Evolutionary conservation across 2,888 invertebrate genomes (phyloP).

Genomic region (Cantharis rufa): DNA sequence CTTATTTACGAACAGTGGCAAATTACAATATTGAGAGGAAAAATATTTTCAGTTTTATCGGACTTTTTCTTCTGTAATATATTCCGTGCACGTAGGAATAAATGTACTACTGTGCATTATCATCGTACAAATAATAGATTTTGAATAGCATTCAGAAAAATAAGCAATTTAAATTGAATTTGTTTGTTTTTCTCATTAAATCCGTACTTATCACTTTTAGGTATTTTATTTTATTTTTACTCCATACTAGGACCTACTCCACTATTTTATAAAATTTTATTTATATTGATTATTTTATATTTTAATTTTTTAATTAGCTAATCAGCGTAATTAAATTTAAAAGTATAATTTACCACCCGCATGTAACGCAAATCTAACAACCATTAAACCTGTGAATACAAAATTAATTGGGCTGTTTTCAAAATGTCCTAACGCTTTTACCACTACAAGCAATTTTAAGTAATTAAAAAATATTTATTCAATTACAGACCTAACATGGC

Average conservation of each 20-base stretch:
- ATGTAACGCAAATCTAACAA: neutral
- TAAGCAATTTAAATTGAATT: neutral
- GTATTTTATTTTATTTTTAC: neutral
- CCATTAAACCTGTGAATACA: neutral
- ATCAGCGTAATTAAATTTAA: neutral
- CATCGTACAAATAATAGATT: neutral
- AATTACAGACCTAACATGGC: conserved; percentile 48
- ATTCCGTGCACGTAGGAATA: neutral
- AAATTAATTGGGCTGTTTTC: neutral
- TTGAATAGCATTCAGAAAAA: neutral
- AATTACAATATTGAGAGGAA: neutral
- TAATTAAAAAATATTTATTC: neutral
- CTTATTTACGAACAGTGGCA: neutral
- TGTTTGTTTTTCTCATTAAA: neutral
- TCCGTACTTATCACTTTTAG: neutral
- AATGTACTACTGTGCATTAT: neutral
- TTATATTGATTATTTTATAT: too few relatives aligned
- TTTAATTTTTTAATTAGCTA: neutral
- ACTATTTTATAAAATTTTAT: too few relatives aligned
- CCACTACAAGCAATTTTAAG: neutral
- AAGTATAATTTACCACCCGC: neutral
- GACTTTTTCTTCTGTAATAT: neutral
- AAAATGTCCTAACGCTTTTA: neutral
- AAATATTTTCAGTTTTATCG: neutral
- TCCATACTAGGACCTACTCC: too few relatives aligned